Evolutionary conservation across 2,888 invertebrate genomes (phyloP), one percentile per base, ranked within the genome.

Genomic region (Eurytoma californica): DNA sequence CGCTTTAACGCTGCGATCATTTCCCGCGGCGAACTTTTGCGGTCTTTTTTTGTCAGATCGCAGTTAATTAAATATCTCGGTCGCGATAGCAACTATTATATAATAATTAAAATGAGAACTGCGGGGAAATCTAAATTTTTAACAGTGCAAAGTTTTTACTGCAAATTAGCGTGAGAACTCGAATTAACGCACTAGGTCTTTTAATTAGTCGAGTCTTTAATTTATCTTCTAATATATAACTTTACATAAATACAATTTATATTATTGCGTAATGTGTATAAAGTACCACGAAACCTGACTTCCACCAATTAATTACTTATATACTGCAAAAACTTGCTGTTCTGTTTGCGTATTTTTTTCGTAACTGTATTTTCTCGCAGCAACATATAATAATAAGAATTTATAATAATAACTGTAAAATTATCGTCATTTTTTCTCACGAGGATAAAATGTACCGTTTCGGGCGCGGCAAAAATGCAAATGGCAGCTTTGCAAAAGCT

Each of bases 371-470:
- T 28, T 24, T 12, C 39, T 39, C n/a, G 51, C 16, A 12, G 63
- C 53, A 53, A 58, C n/a, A 58, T 47, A 58, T 57, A 16, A 67
- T 51, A 58, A 4, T n/a, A n/a, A 72, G 39, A 72, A 60, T 66
- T 58, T 66, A 51, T 24, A 65, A 67, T 67, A 24, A 61, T 78
- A n/a, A 67, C 67, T 7, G 55, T 61, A 61, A 72, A 67, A 58
- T 77, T 28, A 72, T 65, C 28, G 39, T 60, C 49, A 20, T 20
- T 67, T 39, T 68, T 61, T 61, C 55, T 30, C 60, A 65, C 47
- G 51, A 30, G 14, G 55, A 68, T 68, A 55, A 65, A 65, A 73
- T 65, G 57, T 39, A 73, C 73, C 73, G 73, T 73, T 72, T 57
- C 28, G 39, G 57, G 55, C 18, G 57, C 18, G 20, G 39, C 13